These are phyloP conservation scores for Drymonia ruficornis DNA, from an alignment of 2,888 invertebrate genomes.

Conservation along the genomic window DNA sequence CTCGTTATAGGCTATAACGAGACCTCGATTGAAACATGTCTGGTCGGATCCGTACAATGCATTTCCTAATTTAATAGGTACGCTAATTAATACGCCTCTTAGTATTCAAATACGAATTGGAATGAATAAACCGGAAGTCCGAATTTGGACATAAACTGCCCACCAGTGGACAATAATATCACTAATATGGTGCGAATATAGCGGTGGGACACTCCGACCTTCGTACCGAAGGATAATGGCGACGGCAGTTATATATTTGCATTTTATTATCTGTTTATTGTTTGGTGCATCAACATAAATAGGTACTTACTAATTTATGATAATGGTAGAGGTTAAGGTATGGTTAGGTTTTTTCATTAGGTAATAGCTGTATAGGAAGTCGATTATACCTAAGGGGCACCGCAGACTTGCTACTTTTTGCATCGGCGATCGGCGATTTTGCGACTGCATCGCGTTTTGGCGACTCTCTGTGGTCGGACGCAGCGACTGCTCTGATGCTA, in stretches of 20 bases:
- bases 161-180: conserved; percentile 1
- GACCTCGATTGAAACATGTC: no score
- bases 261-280: conserved; percentile 5
- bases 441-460: no score
- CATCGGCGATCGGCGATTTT: no score
- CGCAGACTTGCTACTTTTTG: no score
- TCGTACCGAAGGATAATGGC: conserved; percentile 2
- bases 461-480: no score
- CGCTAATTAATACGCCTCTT: background rate
- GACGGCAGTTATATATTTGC: background rate
- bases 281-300: background rate
- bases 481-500: no score
- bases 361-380: no score
- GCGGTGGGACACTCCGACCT: background rate
- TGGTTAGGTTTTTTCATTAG: background rate
- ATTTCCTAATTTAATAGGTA: background rate
- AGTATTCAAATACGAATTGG: conserved; percentile 1
- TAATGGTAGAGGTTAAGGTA: background rate
- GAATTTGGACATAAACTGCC: conserved; percentile 5
- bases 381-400: no score
- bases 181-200: background rate
- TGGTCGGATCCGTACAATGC: no score
- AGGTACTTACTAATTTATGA: no score
- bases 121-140: conserved; percentile 2
- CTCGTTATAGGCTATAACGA: no score